These are phyloP conservation scores for Kradibia gibbosae DNA, from an alignment of 1,140 invertebrate genomes.

Conservation along the genomic window DNA sequence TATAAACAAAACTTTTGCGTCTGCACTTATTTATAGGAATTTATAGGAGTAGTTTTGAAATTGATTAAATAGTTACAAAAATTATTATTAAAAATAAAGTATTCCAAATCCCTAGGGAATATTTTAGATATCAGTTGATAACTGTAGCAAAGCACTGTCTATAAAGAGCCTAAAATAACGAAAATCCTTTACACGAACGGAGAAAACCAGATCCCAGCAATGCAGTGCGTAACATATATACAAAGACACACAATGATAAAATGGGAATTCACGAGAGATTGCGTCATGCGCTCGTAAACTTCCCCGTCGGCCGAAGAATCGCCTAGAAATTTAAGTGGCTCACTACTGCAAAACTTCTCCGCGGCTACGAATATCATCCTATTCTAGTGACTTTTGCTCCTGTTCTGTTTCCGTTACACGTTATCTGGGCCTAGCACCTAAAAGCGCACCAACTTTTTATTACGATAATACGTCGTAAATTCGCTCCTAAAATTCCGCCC, in stretches of 20 bases:
- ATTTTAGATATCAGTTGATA: slow-evolving; percentile 8
- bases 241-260: slow-evolving; percentile 16
- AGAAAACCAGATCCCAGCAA: neutral
- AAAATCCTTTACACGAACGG: neutral
- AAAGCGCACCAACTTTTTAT: slow-evolving; percentile 16
- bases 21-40: too few relatives aligned
- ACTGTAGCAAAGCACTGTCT: neutral
- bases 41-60: neutral
- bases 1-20: neutral
- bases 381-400: neutral
- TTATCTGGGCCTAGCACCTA: slow-evolving; percentile 23
- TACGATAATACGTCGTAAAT: slow-evolving; percentile 21
- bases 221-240: neutral
- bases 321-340: neutral
- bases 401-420: slow-evolving; percentile 10
- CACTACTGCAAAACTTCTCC: neutral
- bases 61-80: neutral
- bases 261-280: slow-evolving; percentile 36
- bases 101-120: neutral
- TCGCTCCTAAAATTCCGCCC: neutral
- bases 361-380: slow-evolving; percentile 3
- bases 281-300: slow-evolving; percentile 20
- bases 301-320: slow-evolving; percentile 6
- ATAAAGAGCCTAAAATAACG: neutral
- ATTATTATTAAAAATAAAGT: neutral